These are phyloP conservation scores for Apteryx mantelli DNA, from an alignment of 2,113 vertebrate genomes.

Conservation along the genomic window DNA sequence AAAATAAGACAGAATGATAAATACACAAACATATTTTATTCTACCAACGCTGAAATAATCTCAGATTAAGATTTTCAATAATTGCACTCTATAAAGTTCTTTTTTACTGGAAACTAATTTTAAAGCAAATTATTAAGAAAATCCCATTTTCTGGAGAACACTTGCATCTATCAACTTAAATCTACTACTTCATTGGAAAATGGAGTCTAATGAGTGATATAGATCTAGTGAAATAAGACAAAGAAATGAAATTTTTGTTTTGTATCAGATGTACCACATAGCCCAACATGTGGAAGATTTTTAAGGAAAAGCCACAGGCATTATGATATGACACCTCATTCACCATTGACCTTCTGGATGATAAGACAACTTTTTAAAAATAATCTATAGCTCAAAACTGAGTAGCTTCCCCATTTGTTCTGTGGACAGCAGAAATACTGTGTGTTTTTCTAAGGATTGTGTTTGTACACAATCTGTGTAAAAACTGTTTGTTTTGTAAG, in stretches of 20 bases:
- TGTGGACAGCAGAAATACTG: background rate
- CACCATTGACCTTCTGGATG: slow-evolving; percentile 62
- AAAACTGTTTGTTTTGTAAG: too few relatives aligned
- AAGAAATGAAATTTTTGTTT: background rate
- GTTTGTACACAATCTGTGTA: background rate
- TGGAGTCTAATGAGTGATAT: background rate
- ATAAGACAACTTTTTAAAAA: slow-evolving; percentile 1
- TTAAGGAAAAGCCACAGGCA: background rate
- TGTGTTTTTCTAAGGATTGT: background rate
- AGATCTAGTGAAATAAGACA: background rate
- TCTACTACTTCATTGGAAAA: background rate
- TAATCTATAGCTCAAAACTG: background rate
- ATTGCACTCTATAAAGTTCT: background rate
- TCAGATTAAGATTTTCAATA: background rate
- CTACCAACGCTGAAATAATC: background rate
- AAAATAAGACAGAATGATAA: background rate
- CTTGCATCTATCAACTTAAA: background rate
- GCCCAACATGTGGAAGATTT: background rate
- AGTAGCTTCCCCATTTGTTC: background rate
- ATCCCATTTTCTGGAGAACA: background rate
- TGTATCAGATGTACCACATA: background rate
- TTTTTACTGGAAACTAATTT: background rate
- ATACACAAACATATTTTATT: background rate
- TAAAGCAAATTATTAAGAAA: background rate
- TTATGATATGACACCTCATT: background rate